Evolutionary conservation across 2,113 vertebrate species (phyloP), one percentile per base, ranked within the genome.

Genomic region (Podarcis cretensis): DNA sequence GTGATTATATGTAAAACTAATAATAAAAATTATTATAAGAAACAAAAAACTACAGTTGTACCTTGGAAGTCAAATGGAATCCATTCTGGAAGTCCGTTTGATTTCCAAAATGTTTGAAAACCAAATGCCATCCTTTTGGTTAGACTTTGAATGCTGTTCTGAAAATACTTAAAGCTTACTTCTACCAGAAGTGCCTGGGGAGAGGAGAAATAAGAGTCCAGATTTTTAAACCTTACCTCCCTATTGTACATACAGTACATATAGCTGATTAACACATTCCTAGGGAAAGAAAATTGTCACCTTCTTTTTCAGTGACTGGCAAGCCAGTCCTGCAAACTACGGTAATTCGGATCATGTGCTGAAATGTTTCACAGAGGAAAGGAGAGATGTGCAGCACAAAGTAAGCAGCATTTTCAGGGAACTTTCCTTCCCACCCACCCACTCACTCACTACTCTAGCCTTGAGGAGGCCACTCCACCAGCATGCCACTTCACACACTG

Each of bases 381-480:
- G 13, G 16, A 4, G 35, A 32, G 32, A 18, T n/a, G 23, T 68
- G 23, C 59, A 66, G 23, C 20, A 40, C 30, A 63, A 74, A 81
- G 13, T 14, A 3, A 57, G 65, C 40, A 23, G 48, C 25, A n/a
- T 54, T 78, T 69, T 48, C 40, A 54, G 32, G n/a, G 37, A 37
- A 68, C 18, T 57, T 63, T 32, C 68, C 87, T 75, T 80, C 87
- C 88, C 82, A 79, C 81, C 88, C 82, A 79, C 81, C 88, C 87
- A 71, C 84, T 25, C 79, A 54, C 84, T 27, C 79, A 54, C 48
- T 54, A 54, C 48, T 30, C 57, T 81, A 87, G 94, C 93, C 95
- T 95, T 93, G 91, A 84, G 76, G 83, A 92, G 59, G 82, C 81
- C 85, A 74, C 80, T 92, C 69, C 37, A 37, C 90, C n/a, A 77